These are phyloP conservation scores for Bombus difficillimus DNA, from an alignment of 1,140 invertebrate genomes.

Conservation along the genomic window DNA sequence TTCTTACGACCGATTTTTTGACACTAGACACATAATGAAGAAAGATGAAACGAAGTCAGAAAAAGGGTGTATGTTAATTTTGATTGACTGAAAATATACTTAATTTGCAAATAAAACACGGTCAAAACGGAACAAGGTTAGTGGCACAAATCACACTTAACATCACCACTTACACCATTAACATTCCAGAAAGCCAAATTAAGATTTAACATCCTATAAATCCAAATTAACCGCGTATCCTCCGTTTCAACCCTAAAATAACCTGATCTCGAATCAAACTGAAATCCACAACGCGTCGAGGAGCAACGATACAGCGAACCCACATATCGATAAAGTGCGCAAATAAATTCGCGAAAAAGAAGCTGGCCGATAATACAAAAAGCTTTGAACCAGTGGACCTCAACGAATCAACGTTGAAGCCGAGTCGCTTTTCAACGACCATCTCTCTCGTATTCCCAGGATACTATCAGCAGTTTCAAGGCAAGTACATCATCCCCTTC, in stretches of 20 bases:
- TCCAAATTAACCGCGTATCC: not conserved
- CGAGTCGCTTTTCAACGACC: constrained; percentile 41
- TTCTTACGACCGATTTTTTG: too few species aligned
- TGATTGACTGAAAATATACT: too few species aligned
- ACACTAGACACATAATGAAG: too few species aligned
- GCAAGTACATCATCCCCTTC: constrained; percentile 69
- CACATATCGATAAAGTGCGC: not conserved
- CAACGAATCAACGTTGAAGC: not conserved
- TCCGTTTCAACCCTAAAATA: not conserved
- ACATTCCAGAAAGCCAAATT: too few species aligned
- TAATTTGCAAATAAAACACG: too few species aligned
- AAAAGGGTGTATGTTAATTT: too few species aligned
- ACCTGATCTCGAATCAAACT: not conserved
- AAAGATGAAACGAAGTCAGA: too few species aligned
- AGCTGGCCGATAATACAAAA: not conserved
- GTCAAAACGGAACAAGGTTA: too few species aligned
- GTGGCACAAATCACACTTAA: too few species aligned
- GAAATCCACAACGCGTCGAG: not conserved
- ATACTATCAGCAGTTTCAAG: constrained; percentile 70
- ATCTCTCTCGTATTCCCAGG: constrained; percentile 51
- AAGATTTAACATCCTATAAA: too few species aligned
- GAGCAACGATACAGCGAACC: not conserved
- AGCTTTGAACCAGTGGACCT: not conserved
- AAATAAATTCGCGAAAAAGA: constrained; percentile 7
- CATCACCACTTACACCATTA: too few species aligned